Evolutionary conservation across 2,888 invertebrate genomes (phyloP), one percentile per base, ranked within the genome.

Genomic region (Acronicta psi): DNA sequence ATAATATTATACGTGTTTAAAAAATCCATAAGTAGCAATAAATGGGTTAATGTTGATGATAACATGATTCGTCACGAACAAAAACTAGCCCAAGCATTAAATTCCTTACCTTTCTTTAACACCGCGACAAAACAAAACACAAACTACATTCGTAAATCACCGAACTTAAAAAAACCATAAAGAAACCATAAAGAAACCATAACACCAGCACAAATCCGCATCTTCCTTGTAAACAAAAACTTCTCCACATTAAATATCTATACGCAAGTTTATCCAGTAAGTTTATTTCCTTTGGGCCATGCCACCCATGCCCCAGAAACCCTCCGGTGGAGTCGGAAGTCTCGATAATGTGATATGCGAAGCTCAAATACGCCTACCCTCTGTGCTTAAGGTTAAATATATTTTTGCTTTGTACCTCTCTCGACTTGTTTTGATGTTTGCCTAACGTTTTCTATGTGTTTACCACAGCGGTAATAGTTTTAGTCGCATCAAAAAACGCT

Each of bases 301-400:
- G 47, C 60, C 68, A 63, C 69, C 63, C 65, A 67, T 69, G 49
- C 31, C 54, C 66, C 66, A 42, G 66, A 74, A 61, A 50, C 61
- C 69, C 69, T 64, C 65, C 65, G 36, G 50, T 63, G 57, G 67
- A 62, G 63, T 61, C 69, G 60, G 73, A 77, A 74, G 67, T 69
- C 75, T 68, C 78, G 78, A 83, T 84, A 84, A 84, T 83, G 79
- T 78, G 81, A 83, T 82, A 83, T 80, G 75, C 60, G 77, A 71
- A 75, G 70, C 74, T 75, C 76, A 75, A 71, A 78, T 71, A 68
- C 68, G 60, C 65, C 69, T 56, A 59, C 59, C 52, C 69, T 47
- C 47, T 52, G 44, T 46, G 20, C 58, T 63, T 59, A 65, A 65
- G 59, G 71, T 68, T 77, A 74, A 71, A 68, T 73, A 60, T 73